Conservation (phyloP, 2,888 invertebrate species). For the Drosophila merina region DNA sequence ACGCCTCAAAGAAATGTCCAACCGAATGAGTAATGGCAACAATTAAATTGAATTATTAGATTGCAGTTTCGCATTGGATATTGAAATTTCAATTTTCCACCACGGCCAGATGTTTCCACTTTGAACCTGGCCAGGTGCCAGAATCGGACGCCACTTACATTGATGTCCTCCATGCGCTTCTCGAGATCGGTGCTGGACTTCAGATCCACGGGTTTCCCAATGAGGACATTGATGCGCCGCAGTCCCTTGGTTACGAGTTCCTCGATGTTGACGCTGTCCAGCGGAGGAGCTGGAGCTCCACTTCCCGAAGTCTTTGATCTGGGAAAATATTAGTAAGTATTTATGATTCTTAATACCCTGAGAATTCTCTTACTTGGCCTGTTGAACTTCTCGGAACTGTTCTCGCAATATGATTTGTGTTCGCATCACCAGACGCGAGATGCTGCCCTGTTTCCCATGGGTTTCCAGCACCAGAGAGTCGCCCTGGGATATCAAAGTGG, state of each 20-base stretch:
- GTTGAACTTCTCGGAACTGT: conserved; percentile 83
- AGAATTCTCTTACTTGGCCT: conserved; percentile 76
- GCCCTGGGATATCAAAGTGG: conserved; percentile 90
- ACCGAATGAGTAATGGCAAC: conserved; percentile 43
- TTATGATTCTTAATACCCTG: too few species aligned
- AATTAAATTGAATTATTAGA: conserved; percentile 29
- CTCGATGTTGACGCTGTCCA: conserved; percentile 80
- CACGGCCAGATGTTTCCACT: conserved; percentile 36
- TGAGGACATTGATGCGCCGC: conserved; percentile 82
- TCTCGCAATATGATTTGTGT: conserved; percentile 83
- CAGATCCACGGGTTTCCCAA: conserved; percentile 81
- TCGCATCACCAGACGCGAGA: conserved; percentile 83
- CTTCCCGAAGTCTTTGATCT: conserved; percentile 65
- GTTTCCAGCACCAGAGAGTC: conserved; percentile 89
- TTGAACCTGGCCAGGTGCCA: conserved; percentile 4
- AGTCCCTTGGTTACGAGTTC: conserved; percentile 82
- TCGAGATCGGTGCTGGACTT: conserved; percentile 80
- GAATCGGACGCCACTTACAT: conserved; percentile 75
- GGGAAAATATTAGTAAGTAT: neutral
- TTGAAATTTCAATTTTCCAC: conserved; percentile 18
- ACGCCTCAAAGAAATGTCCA: conserved; percentile 2
- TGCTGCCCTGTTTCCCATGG: conserved; percentile 85
- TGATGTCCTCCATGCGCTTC: conserved; percentile 82
- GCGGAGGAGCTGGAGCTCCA: conserved; percentile 51
- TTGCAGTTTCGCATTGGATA: conserved; percentile 28